Conservation (phyloP, 2,888 invertebrate genomes). For the Leptinotarsa juncta region DNA sequence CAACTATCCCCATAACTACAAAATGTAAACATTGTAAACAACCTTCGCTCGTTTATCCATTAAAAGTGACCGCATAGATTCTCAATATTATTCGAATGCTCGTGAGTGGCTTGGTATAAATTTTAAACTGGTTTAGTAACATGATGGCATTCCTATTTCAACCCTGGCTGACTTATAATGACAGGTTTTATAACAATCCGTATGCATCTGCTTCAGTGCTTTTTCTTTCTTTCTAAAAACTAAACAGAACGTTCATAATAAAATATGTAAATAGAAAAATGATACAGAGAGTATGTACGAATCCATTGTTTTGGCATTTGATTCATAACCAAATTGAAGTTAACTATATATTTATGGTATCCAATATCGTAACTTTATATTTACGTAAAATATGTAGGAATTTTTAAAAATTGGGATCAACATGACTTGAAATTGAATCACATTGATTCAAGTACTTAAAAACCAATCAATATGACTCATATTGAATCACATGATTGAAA, state of each 20-base stretch:
- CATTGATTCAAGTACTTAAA: too few relatives aligned
- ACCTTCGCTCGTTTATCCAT: neutral
- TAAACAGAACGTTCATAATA: neutral
- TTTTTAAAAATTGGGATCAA: too few relatives aligned
- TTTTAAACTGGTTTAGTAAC: constrained; percentile 50
- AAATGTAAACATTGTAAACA: too few relatives aligned
- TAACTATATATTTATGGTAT: too few relatives aligned
- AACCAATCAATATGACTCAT: too few relatives aligned
- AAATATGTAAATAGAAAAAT: neutral
- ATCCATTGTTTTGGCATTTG: neutral
- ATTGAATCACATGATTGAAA: too few relatives aligned
- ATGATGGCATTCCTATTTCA: constrained; percentile 41
- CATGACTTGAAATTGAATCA: too few relatives aligned
- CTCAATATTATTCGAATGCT: constrained; percentile 45
- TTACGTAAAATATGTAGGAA: too few relatives aligned
- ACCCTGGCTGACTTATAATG: constrained; percentile 40
- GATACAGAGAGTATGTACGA: neutral
- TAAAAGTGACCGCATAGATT: constrained; percentile 25
- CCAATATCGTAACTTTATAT: too few relatives aligned
- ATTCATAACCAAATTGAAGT: neutral
- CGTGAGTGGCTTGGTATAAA: constrained; percentile 47
- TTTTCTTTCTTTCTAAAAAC: neutral
- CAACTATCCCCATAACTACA: neutral
- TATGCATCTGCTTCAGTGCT: neutral
- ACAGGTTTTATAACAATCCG: constrained; percentile 23